Conservation (phyloP, 2,113 vertebrate species). For the Suricata suricatta region DNA sequence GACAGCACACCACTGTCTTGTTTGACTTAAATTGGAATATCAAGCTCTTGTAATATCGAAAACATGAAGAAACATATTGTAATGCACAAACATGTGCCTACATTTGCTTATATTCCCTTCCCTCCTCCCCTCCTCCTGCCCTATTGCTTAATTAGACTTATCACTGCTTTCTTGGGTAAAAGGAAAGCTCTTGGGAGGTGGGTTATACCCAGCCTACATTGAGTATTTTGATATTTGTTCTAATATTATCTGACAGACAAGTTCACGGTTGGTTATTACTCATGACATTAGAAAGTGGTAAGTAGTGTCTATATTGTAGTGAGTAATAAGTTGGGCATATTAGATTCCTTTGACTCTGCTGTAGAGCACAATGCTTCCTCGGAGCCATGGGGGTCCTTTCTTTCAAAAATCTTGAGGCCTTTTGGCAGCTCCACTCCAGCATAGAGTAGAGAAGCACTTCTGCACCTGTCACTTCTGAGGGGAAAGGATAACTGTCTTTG, state of each 20-base stretch:
- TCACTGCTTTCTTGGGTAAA: constrained; percentile 49
- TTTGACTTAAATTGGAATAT: constrained; percentile 73
- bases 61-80: constrained; percentile 70
- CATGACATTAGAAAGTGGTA: constrained; percentile 69
- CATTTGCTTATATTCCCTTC: constrained; percentile 52
- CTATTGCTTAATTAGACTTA: constrained; percentile 68
- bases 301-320: constrained; percentile 68
- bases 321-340: constrained; percentile 68
- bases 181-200: constrained; percentile 60
- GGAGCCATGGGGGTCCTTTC: constrained; percentile 56
- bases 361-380: constrained; percentile 49
- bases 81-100: constrained; percentile 64
- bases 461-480: constrained; percentile 53
- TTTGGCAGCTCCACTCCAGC: constrained; percentile 65
- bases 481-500: constrained; percentile 61
- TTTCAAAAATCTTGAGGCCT: constrained; percentile 74
- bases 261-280: constrained; percentile 66
- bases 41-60: constrained; percentile 60
- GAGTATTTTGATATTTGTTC: constrained; percentile 70
- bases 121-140: not conserved
- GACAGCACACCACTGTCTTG: constrained; percentile 60
- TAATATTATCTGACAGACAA: constrained; percentile 69
- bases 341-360: constrained; percentile 59
- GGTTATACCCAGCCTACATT: constrained; percentile 40
- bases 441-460: constrained; percentile 62